A percentile compares a stretch with the other conserved stretches of the same genome.
These are phyloP conservation scores for Platygyra sinensis DNA, from an alignment of 64 coral and sea anemone genomes.

Conservation along the genomic window DNA sequence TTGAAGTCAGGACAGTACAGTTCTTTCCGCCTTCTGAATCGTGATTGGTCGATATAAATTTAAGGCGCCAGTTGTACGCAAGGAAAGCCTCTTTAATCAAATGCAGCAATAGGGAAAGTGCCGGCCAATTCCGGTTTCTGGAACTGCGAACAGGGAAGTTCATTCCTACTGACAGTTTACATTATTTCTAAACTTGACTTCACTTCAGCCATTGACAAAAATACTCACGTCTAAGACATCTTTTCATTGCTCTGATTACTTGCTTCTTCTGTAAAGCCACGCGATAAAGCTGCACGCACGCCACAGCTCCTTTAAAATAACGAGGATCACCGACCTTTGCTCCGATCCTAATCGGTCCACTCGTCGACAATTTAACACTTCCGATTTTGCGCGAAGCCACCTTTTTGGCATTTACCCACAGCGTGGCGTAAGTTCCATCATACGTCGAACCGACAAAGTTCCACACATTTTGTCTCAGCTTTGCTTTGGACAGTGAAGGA, in stretches of 20 bases:
- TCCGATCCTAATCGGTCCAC: conserved; percentile 56
- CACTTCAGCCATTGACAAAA: neutral
- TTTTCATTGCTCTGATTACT: conserved; percentile 47
- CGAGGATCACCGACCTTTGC: conserved; percentile 53
- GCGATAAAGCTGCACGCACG: conserved; percentile 74
- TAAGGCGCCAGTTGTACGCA: too few species aligned
- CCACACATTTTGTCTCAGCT: conserved; percentile 56
- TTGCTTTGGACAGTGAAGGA: conserved; percentile 1
- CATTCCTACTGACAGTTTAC: too few species aligned
- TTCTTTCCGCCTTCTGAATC: too few species aligned
- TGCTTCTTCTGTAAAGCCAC: conserved; percentile 44
- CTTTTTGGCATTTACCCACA: conserved; percentile 62
- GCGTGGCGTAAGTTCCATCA: conserved; percentile 65
- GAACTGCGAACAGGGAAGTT: too few species aligned
- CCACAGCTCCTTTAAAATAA: conserved; percentile 71
- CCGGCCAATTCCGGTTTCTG: too few species aligned
- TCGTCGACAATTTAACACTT: conserved; percentile 58
- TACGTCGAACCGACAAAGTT: conserved; percentile 75
- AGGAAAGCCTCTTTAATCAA: too few species aligned
- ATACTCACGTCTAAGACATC: conserved; percentile 55
- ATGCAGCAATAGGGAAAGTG: too few species aligned
- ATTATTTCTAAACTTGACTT: too few species aligned
- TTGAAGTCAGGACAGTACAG: too few species aligned
- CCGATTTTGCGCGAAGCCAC: conserved; percentile 66
- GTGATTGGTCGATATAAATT: too few species aligned